A percentile compares a stretch with the other conserved stretches of the same genome.
Conservation (phyloP, 2,888 invertebrate species). For the Stratiomys singularior region DNA sequence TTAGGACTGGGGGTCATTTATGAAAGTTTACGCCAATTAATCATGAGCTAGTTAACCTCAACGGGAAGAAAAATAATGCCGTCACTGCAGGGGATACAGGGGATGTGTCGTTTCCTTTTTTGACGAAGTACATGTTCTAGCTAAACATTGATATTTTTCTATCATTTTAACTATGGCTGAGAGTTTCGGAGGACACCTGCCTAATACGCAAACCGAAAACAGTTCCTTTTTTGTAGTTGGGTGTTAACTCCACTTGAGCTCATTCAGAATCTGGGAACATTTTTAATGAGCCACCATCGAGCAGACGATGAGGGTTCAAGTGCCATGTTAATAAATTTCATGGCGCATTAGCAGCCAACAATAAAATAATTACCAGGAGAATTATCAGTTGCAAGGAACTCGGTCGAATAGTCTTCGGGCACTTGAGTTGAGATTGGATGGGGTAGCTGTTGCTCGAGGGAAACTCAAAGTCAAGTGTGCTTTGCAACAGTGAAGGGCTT, state of each 20-base stretch:
- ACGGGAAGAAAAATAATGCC: neutral
- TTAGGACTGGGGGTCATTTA: conserved; percentile 23
- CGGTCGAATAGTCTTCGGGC: neutral
- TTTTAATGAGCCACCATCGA: neutral
- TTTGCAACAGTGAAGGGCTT: conserved; percentile 8
- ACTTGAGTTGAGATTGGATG: neutral
- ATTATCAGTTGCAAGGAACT: conserved; percentile 10
- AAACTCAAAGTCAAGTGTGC: conserved; percentile 38
- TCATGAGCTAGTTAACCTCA: conserved; percentile 13
- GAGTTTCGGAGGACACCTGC: too few species aligned
- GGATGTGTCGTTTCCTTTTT: too few species aligned
- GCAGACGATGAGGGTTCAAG: neutral
- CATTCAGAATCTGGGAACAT: neutral
- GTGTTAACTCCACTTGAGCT: neutral
- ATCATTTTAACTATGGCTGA: too few species aligned
- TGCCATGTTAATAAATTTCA: conserved; percentile 56
- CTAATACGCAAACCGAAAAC: too few species aligned
- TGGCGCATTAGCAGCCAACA: conserved; percentile 58
- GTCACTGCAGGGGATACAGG: neutral
- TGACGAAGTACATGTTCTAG: too few species aligned
- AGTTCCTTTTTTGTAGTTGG: too few species aligned
- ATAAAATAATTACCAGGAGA: conserved; percentile 57
- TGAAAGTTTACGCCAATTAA: conserved; percentile 27
- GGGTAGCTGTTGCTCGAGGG: conserved; percentile 6
- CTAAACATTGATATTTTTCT: too few species aligned